A percentile compares a stretch with the other conserved stretches of the same genome.
Evolutionary conservation across 2,797 vertebrate genomes (phyloP).

Genomic region (Onychomys leucogaster): DNA sequence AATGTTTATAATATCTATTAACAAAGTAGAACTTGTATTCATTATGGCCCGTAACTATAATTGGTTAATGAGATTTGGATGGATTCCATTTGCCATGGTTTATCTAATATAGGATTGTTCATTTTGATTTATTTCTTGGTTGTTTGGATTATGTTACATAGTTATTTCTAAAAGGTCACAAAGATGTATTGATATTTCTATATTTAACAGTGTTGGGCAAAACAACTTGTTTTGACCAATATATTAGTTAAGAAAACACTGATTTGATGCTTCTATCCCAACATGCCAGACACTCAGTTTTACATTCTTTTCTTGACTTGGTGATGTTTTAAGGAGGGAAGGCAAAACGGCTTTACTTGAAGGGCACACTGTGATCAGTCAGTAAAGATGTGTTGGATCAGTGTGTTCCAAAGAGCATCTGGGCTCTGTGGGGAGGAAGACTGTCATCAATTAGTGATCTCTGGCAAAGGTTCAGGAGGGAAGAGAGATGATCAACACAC

Average conservation of each 20-base stretch:
- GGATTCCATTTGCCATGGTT: background rate
- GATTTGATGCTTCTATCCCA: conserved; percentile 1
- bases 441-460: conserved; percentile 64
- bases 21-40: background rate
- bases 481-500: conserved; percentile 31
- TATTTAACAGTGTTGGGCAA: background rate
- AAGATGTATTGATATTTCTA: background rate
- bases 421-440: conserved; percentile 71
- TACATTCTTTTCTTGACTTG: conserved; percentile 7
- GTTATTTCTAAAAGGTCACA: conserved; percentile 47
- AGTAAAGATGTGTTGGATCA: background rate
- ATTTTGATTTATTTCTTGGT: conserved; percentile 10
- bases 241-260: background rate
- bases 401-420: conserved; percentile 70
- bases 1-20: background rate
- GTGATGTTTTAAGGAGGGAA: conserved; percentile 35
- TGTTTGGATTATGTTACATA: conserved; percentile 37
- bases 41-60: background rate
- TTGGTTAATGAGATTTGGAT: conserved; percentile 27
- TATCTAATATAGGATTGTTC: background rate
- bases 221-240: background rate
- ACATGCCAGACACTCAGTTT: background rate
- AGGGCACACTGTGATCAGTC: conserved; percentile 60
- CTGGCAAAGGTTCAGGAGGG: conserved; percentile 47
- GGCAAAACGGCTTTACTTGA: conserved; percentile 57